These are phyloP conservation scores for Trypoxylon attenuatum DNA, from an alignment of 2,888 invertebrate species.

Conservation along the genomic window DNA sequence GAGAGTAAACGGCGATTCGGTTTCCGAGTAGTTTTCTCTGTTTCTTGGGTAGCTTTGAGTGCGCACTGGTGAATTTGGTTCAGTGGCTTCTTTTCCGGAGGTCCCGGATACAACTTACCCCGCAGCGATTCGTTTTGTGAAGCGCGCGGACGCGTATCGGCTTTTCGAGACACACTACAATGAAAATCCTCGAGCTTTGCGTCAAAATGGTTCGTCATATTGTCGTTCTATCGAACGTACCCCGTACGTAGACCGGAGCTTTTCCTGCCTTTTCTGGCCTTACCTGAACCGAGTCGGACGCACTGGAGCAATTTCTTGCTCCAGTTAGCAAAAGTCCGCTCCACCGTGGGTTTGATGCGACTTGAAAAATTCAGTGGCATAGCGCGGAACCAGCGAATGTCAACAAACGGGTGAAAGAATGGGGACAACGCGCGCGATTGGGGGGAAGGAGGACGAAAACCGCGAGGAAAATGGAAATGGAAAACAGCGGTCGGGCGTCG, in stretches of 20 bases:
- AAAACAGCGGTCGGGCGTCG: no score
- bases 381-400: no score
- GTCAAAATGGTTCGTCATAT: conserved; percentile 37
- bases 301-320: conserved; percentile 35
- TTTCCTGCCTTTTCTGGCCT: no score
- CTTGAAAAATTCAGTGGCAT: no score
- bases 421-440: no score
- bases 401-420: no score
- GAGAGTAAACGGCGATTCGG: conserved; percentile 22
- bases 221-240: conserved; percentile 31
- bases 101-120: no score
- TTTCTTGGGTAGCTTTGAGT: conserved; percentile 7
- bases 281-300: no score
- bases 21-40: conserved; percentile 31
- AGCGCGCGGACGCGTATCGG: conserved; percentile 32
- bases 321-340: conserved; percentile 26
- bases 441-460: no score
- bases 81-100: conserved; percentile 30
- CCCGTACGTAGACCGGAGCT: no score
- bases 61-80: conserved; percentile 18
- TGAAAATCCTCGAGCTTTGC: conserved; percentile 25
- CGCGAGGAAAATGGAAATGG: no score
- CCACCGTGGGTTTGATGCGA: no score
- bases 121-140: conserved; percentile 35
- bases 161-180: conserved; percentile 28